Base-by-base conservation (phyloP, 2,113 vertebrate species). In the Lagopus leucura region DNA sequence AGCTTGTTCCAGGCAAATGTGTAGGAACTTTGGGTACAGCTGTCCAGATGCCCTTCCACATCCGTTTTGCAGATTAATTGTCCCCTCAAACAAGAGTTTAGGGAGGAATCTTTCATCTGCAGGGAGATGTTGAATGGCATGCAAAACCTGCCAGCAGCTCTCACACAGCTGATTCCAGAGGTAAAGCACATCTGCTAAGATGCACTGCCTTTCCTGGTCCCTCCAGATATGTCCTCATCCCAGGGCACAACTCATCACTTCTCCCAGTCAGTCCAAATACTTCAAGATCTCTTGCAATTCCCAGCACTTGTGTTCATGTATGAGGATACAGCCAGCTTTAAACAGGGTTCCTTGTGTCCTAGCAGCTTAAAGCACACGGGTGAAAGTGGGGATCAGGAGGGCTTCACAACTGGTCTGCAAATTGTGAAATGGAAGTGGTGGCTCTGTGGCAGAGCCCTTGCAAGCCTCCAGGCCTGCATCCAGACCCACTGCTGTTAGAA, bases 301-400 rank as follows among this genome's bases (percentile, higher is more conserved):
- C 65, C 73, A 66, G 72, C 36, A 2, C 55, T 70, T 58, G 19
- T 63, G 65, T 63, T 67, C 43, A 38, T 15, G 42, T 78, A 89
- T 84, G 84, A 91, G 61, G 83, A 91, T 78, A 60, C 36, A 78
- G 70, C 1, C 42, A 67, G 43, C 75, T 91, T 75, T 93, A 71
- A 78, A n/a, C 43, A 25, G 21, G 4, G 30, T 42, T 72, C 69
- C 55, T 92, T 27, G 6, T 32, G 63, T n/a, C 2, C 5, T 9
- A 75, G 57, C 66, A 67, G 88, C 85, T 89, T 89, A 91, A 82
- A 89, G 85, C 65, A 43, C 42, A 43, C 4, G 8, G 34, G 71
- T 82, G 82, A 87, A 91, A 94, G 85, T 65, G 74, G 52, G 52
- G 34, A 89, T 91, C 48, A 85, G 85, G 57, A 87, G 66, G n/a